These are phyloP conservation scores for Tragelaphus buxtoni DNA, from an alignment of 2,113 vertebrate genomes.

Conservation along the genomic window DNA sequence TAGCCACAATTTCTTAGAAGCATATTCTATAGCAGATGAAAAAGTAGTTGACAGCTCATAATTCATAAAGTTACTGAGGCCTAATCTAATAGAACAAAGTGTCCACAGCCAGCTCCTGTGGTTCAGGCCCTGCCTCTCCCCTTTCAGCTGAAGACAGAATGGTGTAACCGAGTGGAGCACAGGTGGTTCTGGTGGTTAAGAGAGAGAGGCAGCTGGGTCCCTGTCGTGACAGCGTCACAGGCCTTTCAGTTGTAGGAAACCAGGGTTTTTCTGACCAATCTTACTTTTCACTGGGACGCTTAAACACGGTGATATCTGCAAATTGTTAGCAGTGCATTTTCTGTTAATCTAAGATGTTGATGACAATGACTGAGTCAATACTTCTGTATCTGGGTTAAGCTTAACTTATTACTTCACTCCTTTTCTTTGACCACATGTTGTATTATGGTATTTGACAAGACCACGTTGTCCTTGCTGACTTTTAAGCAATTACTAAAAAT, in stretches of 20 bases:
- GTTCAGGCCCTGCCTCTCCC: slow-evolving; percentile 70
- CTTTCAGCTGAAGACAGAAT: slow-evolving; percentile 62
- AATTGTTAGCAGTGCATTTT: not conserved
- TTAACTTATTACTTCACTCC: not conserved
- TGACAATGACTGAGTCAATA: not conserved
- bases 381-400: not conserved
- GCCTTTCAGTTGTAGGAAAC: not conserved
- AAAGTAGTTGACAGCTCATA: slow-evolving; percentile 82
- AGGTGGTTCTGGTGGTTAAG: slow-evolving; percentile 7
- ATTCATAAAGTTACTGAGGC: slow-evolving; percentile 81
- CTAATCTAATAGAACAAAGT: slow-evolving; percentile 84
- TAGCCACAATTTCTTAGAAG: slow-evolving; percentile 86
- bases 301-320: not conserved
- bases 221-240: slow-evolving; percentile 30
- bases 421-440: not conserved
- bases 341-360: not conserved
- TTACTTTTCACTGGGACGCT: not conserved
- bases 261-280: not conserved
- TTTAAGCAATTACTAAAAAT: not conserved
- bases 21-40: slow-evolving; percentile 83
- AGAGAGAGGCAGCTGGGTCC: not conserved
- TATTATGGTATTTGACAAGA: not conserved
- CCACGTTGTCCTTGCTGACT: not conserved
- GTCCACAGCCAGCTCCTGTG: slow-evolving; percentile 73
- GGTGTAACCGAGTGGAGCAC: not conserved